phyloP scores from a whole-genome alignment of 2,113 vertebrate species.

The Plectropomus leopardus region DNA sequence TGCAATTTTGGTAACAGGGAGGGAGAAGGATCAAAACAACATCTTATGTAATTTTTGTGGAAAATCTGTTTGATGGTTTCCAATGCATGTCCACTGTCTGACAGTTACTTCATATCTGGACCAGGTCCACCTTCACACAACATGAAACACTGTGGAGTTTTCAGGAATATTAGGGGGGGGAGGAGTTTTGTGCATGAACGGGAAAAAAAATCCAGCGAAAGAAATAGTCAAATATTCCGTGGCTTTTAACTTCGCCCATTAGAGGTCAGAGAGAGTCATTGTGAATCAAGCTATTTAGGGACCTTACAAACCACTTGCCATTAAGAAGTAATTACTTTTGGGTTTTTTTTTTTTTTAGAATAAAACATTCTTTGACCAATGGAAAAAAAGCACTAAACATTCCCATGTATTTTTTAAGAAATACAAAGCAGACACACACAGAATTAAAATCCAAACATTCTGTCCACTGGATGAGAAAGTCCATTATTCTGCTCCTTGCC shows the following conservation, averaged over 20 bases:
- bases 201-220: not conserved
- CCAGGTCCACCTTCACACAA: slow-evolving; percentile 29
- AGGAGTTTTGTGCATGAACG: not conserved
- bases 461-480: slow-evolving; percentile 39
- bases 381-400: not conserved
- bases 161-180: not conserved
- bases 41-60: slow-evolving; percentile 59
- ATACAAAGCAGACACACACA: slow-evolving; percentile 16
- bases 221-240: slow-evolving; percentile 10
- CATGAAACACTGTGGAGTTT: slow-evolving; percentile 12
- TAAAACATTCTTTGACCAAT: slow-evolving; percentile 8
- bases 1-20: slow-evolving; percentile 34
- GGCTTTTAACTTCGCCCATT: slow-evolving; percentile 22
- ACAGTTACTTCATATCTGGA: slow-evolving; percentile 57
- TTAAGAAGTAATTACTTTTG: slow-evolving; percentile 19
- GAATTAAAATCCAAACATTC: slow-evolving; percentile 40
- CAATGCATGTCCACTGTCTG: slow-evolving; percentile 40
- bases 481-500: slow-evolving; percentile 33
- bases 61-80: slow-evolving; percentile 39
- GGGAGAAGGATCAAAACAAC: slow-evolving; percentile 46
- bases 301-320: not conserved
- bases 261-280: not conserved
- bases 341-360: slow-evolving; percentile 19
- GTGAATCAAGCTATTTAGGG: not conserved
- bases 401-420: not conserved